A percentile compares a stretch with the other conserved stretches of the same genome.
Conservation (phyloP, 2,888 invertebrate genomes). For the Cephus pulcher region DNA sequence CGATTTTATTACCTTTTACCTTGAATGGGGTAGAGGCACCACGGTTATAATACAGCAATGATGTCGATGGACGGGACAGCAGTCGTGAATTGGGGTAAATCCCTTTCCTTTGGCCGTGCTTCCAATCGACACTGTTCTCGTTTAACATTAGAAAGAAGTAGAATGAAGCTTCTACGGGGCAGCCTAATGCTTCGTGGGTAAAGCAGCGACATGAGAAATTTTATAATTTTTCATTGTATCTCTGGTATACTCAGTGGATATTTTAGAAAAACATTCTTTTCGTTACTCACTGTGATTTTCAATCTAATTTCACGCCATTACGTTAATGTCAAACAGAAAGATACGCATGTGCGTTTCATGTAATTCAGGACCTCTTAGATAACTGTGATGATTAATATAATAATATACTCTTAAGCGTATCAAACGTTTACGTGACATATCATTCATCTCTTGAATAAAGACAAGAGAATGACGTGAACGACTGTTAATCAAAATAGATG, state of each 20-base stretch:
- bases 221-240: not conserved
- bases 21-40: conserved; percentile 59
- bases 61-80: conserved; percentile 62
- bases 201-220: not conserved
- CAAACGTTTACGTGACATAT: not conserved
- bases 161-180: not conserved
- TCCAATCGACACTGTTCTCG: conserved; percentile 60
- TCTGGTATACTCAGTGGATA: not conserved
- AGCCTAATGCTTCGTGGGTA: not conserved
- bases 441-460: not conserved
- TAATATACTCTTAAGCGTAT: not conserved
- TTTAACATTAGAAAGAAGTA: conserved; percentile 54
- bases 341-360: too few species aligned
- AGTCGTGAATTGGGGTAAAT: conserved; percentile 60
- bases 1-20: conserved; percentile 57
- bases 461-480: not conserved
- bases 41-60: conserved; percentile 61
- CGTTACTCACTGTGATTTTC: not conserved
- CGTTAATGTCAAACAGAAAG: too few species aligned
- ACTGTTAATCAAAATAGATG: not conserved
- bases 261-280: not conserved
- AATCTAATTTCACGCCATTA: not conserved
- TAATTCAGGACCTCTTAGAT: too few species aligned
- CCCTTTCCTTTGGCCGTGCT: conserved; percentile 58
- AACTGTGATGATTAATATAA: not conserved